Evolutionary conservation across 2,888 invertebrate genomes (phyloP).

Genomic region (Trisateles emortualis): DNA sequence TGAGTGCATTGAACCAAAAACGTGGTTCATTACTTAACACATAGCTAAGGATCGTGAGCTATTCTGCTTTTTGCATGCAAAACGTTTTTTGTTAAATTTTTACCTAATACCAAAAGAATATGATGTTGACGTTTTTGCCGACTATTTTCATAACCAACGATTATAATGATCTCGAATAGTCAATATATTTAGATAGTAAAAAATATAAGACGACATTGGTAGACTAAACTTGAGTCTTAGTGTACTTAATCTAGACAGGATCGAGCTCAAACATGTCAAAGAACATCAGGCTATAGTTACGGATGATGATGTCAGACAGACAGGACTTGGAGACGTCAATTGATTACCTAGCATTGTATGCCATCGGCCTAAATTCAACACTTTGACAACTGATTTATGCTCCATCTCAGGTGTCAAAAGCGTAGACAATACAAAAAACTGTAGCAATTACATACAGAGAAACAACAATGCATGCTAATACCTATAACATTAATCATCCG

Average conservation of each 20-base stretch:
- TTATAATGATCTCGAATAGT: constrained; percentile 64
- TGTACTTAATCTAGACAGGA: constrained; percentile 62
- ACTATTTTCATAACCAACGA: constrained; percentile 58
- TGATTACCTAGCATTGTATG: constrained; percentile 72
- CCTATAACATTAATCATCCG: constrained; percentile 72
- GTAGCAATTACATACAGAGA: constrained; percentile 71
- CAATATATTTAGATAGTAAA: constrained; percentile 57
- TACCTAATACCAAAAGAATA: constrained; percentile 69
- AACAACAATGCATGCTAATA: constrained; percentile 70
- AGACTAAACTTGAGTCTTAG: constrained; percentile 52
- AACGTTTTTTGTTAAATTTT: constrained; percentile 68
- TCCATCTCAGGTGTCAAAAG: constrained; percentile 77
- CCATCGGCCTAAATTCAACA: constrained; percentile 69
- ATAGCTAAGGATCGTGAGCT: constrained; percentile 71
- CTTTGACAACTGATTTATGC: constrained; percentile 83
- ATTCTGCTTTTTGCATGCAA: constrained; percentile 72
- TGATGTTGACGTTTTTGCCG: constrained; percentile 69
- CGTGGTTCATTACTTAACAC: constrained; percentile 82
- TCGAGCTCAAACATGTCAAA: constrained; percentile 63
- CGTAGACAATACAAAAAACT: constrained; percentile 69
- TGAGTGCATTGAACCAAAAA: constrained; percentile 85
- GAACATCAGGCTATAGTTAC: constrained; percentile 59
- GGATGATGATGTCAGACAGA: constrained; percentile 71
- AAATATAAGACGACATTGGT: constrained; percentile 51
- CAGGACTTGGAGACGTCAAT: constrained; percentile 67